Percentiles rank a stretch among this genome's conserved stretches.
Conservation (phyloP, 1,140 invertebrate species). For the Bombus cullumanus region DNA sequence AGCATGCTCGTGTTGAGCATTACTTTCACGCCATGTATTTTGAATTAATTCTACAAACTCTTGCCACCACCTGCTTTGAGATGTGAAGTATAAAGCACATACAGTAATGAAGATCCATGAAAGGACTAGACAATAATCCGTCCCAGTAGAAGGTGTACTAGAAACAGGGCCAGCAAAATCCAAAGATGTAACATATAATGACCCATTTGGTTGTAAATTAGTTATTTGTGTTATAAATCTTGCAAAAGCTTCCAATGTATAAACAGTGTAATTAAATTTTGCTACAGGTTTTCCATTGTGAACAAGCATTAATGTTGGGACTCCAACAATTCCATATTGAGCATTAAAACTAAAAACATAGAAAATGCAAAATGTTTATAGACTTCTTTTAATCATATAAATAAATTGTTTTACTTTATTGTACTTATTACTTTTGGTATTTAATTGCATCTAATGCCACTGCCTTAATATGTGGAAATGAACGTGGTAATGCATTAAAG, state of each 20-base stretch:
- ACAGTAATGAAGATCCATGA: conserved; percentile 93
- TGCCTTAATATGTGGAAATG: conserved; percentile 93
- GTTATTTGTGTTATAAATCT: conserved; percentile 93
- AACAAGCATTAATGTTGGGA: conserved; percentile 95
- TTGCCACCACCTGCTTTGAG: conserved; percentile 90
- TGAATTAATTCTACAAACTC: conserved; percentile 92
- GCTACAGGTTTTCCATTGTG: conserved; percentile 95
- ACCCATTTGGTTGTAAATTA: conserved; percentile 85
- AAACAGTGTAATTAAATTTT: conserved; percentile 93
- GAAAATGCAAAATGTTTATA: neutral
- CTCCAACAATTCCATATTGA: conserved; percentile 96
- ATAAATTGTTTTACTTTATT: neutral
- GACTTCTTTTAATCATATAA: conserved; percentile 24
- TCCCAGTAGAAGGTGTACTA: conserved; percentile 87
- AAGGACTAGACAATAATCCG: conserved; percentile 92
- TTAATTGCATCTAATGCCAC: conserved; percentile 95
- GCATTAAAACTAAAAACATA: conserved; percentile 89
- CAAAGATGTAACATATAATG: conserved; percentile 88
- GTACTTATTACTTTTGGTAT: conserved; percentile 86
- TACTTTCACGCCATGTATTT: conserved; percentile 95
- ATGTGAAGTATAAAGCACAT: conserved; percentile 90
- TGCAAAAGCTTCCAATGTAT: conserved; percentile 90
- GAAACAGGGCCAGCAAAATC: conserved; percentile 92
- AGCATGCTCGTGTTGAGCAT: conserved; percentile 91
- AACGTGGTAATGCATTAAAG: conserved; percentile 93